Evolutionary conservation across 2,797 vertebrate genomes (phyloP).

Genomic region (Rhadinocentrus ornatus): DNA sequence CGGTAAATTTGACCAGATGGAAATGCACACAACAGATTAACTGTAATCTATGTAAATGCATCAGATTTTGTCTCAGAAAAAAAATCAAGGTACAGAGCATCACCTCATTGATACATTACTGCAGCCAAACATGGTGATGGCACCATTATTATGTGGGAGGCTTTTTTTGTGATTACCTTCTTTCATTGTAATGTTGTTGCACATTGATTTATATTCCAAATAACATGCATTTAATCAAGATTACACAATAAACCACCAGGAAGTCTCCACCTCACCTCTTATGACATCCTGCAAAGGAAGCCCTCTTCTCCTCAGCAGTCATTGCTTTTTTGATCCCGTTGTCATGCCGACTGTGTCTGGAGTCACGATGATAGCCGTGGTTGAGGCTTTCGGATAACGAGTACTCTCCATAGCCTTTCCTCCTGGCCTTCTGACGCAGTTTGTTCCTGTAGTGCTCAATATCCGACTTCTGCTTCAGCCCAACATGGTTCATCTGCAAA

Average conservation of each 20-base stretch:
- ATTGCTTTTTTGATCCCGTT: conserved; percentile 71
- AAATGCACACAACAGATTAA: neutral
- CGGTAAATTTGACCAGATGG: neutral
- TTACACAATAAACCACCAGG: neutral
- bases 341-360: conserved; percentile 65
- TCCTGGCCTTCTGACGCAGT: conserved; percentile 93
- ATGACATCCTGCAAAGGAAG: conserved; percentile 80
- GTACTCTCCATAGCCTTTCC: conserved; percentile 95
- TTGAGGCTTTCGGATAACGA: conserved; percentile 84
- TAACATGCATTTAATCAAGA: neutral
- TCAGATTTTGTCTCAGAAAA: too few relatives aligned
- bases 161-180: too few relatives aligned
- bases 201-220: neutral
- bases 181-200: too few relatives aligned
- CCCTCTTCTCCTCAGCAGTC: conserved; percentile 80
- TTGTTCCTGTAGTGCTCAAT: conserved; percentile 99
- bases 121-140: neutral
- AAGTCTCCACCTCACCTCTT: conserved; percentile 61
- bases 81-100: neutral
- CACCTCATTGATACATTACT: neutral
- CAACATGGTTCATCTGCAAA: conserved; percentile 88
- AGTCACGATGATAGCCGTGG: conserved; percentile 78
- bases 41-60: too few relatives aligned
- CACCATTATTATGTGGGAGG: neutral
- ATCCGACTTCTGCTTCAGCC: conserved; percentile 97